Conservation (phyloP, 2,113 vertebrate species). For the Ageneiosus marmoratus region DNA sequence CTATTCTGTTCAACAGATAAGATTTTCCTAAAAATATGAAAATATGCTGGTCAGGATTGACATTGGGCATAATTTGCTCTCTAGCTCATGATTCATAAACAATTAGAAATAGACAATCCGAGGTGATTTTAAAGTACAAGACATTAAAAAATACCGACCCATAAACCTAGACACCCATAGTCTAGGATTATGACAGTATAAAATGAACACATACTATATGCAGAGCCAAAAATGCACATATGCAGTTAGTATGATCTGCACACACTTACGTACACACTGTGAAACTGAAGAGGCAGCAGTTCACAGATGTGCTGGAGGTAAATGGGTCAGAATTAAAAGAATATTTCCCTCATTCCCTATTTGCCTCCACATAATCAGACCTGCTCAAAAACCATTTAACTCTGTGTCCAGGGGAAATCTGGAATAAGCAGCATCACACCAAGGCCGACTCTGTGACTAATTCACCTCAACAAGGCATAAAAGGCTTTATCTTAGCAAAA, state of each 20-base stretch:
- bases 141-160: neutral
- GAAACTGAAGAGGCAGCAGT: constrained; percentile 56
- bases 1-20: neutral
- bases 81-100: neutral
- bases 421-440: neutral
- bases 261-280: constrained; percentile 48
- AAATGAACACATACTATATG: neutral
- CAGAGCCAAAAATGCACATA: neutral
- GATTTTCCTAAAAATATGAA: neutral
- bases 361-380: neutral
- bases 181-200: too few relatives aligned
- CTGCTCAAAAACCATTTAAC: neutral
- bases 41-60: neutral
- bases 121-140: neutral
- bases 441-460: constrained; percentile 7
- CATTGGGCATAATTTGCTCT: neutral
- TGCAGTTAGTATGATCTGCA: constrained; percentile 12
- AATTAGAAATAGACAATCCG: neutral
- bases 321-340: neutral
- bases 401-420: neutral
- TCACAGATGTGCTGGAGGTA: constrained; percentile 57
- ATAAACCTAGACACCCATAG: neutral
- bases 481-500: constrained; percentile 7
- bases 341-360: neutral
- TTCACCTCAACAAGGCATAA: constrained; percentile 17